Evolutionary conservation across 2,113 vertebrate species (phyloP).

Genomic region (Pogonocichla stellata): DNA sequence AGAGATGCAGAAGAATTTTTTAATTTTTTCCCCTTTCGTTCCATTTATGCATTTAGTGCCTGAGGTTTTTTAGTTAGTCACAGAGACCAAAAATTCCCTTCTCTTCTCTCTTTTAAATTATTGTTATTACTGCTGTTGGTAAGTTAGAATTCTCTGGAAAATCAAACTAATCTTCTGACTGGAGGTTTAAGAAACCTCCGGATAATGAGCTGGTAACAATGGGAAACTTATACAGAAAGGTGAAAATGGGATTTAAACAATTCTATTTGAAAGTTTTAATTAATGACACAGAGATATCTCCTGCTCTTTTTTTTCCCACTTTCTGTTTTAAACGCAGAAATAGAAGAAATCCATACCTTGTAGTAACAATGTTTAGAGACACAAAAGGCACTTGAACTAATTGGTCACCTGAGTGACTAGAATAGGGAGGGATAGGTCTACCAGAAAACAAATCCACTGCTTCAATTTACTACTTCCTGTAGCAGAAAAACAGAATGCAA

Average conservation of each 20-base stretch:
- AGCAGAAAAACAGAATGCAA: not conserved
- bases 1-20: not conserved
- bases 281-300: not conserved
- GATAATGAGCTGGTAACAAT: not conserved
- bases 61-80: not conserved
- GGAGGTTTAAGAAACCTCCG: not conserved
- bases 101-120: not conserved
- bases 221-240: not conserved
- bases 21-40: not conserved
- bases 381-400: not conserved
- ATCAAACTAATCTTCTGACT: not conserved
- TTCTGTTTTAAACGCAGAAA: not conserved
- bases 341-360: not conserved
- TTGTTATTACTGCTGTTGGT: not conserved
- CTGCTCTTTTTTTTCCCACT: fast-evolving
- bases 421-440: not conserved
- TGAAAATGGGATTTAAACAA: not conserved
- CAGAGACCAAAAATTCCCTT: not conserved
- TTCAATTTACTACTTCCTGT: not conserved
- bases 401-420: not conserved
- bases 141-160: not conserved
- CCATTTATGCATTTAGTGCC: not conserved
- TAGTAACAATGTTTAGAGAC: not conserved
- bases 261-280: not conserved
- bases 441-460: not conserved